These are phyloP conservation scores for Cephalopterus ornatus DNA, from an alignment of 2,113 vertebrate genomes.

Conservation along the genomic window DNA sequence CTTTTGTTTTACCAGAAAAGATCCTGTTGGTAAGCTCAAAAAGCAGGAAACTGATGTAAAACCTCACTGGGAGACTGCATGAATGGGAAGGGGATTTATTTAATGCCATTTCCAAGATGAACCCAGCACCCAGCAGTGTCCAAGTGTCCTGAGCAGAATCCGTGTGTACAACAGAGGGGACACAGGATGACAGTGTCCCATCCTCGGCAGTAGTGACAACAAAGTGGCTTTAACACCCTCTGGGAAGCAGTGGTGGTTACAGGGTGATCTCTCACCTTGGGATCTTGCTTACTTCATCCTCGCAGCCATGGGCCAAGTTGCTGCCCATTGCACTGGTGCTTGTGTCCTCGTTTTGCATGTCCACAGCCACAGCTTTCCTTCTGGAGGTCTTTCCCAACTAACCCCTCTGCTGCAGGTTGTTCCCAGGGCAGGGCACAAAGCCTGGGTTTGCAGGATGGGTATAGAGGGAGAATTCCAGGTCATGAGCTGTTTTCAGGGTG, in stretches of 20 bases:
- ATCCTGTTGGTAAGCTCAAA: not conserved
- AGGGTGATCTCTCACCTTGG: not conserved
- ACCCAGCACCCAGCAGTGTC: not conserved
- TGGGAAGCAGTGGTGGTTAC: not conserved
- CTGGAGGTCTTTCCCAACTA: not conserved
- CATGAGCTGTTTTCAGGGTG: not conserved
- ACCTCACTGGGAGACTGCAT: not conserved
- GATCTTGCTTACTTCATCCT: not conserved
- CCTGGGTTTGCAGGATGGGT: not conserved
- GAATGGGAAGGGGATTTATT: not conserved
- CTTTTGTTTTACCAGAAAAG: not conserved
- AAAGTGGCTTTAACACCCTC: not conserved
- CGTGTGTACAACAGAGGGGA: not conserved
- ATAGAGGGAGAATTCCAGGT: not conserved
- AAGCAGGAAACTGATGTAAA: not conserved
- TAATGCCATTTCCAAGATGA: not conserved
- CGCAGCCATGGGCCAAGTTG: not conserved
- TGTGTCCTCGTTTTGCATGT: not conserved
- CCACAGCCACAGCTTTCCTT: not conserved
- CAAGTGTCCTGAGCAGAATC: not conserved
- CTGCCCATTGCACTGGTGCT: not conserved
- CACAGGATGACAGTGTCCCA: fast-evolving
- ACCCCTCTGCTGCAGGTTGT: not conserved
- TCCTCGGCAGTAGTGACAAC: not conserved
- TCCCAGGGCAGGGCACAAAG: not conserved